Percentiles rank a stretch among this genome's conserved stretches.
These are phyloP conservation scores for Drosophila auraria DNA, from an alignment of 1,140 invertebrate genomes.

Conservation along the genomic window DNA sequence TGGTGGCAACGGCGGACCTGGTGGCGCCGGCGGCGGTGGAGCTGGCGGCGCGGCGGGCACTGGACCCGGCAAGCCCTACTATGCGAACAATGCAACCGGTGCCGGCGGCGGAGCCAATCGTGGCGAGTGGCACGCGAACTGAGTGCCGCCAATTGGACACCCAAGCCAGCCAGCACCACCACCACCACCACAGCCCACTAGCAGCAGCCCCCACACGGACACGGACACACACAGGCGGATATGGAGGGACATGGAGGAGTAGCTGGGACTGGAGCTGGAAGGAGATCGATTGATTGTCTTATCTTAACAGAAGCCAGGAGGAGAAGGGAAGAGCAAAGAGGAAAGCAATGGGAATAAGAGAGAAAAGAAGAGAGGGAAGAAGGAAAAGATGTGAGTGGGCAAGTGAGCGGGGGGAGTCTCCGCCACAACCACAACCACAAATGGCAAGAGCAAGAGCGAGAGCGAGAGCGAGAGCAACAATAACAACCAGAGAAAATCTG, in stretches of 20 bases:
- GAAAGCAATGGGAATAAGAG: slow-evolving; percentile 7
- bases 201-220: slow-evolving; percentile 8
- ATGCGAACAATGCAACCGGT: slow-evolving; percentile 78
- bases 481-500: slow-evolving; percentile 2
- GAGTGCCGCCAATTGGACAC: slow-evolving; percentile 24
- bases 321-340: slow-evolving; percentile 16
- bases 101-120: slow-evolving; percentile 60
- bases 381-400: slow-evolving; percentile 2
- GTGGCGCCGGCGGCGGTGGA: slow-evolving; percentile 64
- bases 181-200: background rate
- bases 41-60: slow-evolving; percentile 43
- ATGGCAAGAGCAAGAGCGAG: slow-evolving; percentile 2
- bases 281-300: slow-evolving; percentile 54
- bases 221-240: slow-evolving; percentile 33
- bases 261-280: slow-evolving; percentile 1
- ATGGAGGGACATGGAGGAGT: slow-evolving; percentile 16
- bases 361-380: too few species aligned
- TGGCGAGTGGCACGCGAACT: slow-evolving; percentile 78
- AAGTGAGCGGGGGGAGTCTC: slow-evolving; percentile 3
- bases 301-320: slow-evolving; percentile 25
- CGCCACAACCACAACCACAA: slow-evolving; percentile 12
- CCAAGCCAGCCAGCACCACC: slow-evolving; percentile 1
- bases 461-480: slow-evolving; percentile 8
- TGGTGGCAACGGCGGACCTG: slow-evolving; percentile 54
- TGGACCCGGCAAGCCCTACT: slow-evolving; percentile 82